Base-by-base conservation (phyloP, 2,113 vertebrate genomes). In the Trogon melanurus region DNA sequence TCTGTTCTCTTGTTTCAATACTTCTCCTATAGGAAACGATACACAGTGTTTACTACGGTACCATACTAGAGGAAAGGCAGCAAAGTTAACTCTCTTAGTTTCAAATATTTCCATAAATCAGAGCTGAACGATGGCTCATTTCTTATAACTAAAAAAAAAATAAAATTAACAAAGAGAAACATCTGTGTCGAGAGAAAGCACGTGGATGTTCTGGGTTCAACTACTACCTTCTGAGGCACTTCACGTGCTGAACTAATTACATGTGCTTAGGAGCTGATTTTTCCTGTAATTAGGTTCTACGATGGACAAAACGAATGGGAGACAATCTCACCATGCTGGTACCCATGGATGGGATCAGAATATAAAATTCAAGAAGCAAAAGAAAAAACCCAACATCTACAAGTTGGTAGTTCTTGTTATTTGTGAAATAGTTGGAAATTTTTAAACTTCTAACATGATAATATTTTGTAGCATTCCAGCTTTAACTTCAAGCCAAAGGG, bases 401-500 rank as follows among this genome's bases (percentile, higher is more conserved):
- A 74, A 81, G 16, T 10, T 41, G 11, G 19, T 64, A 72, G 44
- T 17, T 93, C 41, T 34, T 85, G 36, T 86, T 69, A 87, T 21
- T 81, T 69, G 22, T 62, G 58, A 88, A 89, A 85, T 23, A 83
- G 41, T 19, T 67, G 36, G 21, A 75, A 76, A 21, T 36, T 64
- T 88, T 60, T 10, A 36, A 94, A 81, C 38, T 84, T 93, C 50
- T 38, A 84, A 61, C 30, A 30, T 45, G 45, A 16, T 53, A 85
- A 26, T 69, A 65, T 26, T 17, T 53, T 81, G 57, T 62, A 56
- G 22, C 22, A 44, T 25, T 82, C 19, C 19, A 84, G 44, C 41
- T 85, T 87, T 65, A 88, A 47, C 22, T 29, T 84, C 41, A 95
- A 36, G 69, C 29, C 67, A 34, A 88, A 88, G 56, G 71, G 71